A percentile compares a stretch with the other conserved stretches of the same genome.
phyloP scores from a whole-genome alignment of 2,113 vertebrate species.

The Ammospiza caudacuta region DNA sequence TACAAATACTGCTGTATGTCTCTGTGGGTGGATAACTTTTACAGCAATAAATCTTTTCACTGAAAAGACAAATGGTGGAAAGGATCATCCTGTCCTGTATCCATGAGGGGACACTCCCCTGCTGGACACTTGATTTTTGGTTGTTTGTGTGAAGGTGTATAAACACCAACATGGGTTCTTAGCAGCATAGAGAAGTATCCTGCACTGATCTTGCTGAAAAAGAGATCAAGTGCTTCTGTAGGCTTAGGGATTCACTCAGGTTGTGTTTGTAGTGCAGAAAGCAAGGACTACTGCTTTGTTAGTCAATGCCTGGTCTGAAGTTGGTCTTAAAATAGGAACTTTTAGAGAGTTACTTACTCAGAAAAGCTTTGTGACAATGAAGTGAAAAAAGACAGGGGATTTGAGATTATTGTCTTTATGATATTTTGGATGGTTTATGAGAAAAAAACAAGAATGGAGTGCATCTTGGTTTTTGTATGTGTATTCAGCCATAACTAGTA shows the following conservation, averaged over 20 bases:
- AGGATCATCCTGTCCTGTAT: not conserved
- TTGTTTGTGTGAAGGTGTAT: not conserved
- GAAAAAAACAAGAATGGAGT: not conserved
- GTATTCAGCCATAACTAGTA: not conserved
- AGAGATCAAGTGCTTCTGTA: not conserved
- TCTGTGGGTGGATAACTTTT: not conserved
- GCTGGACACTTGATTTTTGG: not conserved
- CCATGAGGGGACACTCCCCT: not conserved
- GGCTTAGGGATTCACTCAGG: not conserved
- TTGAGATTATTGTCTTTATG: not conserved
- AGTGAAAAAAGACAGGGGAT: not conserved
- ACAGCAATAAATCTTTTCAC: not conserved
- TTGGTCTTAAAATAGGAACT: not conserved
- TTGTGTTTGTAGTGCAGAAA: not conserved
- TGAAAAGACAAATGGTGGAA: not conserved
- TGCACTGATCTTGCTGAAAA: not conserved
- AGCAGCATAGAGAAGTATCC: not conserved
- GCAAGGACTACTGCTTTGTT: not conserved
- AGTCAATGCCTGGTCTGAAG: not conserved
- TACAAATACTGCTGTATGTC: not conserved
- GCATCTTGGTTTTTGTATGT: not conserved
- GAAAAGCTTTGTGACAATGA: not conserved
- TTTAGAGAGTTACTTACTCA: not conserved
- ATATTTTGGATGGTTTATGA: not conserved
- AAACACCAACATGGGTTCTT: not conserved